Evolutionary conservation across 2,113 vertebrate genomes (phyloP).

Genomic region (Clarias magur): DNA sequence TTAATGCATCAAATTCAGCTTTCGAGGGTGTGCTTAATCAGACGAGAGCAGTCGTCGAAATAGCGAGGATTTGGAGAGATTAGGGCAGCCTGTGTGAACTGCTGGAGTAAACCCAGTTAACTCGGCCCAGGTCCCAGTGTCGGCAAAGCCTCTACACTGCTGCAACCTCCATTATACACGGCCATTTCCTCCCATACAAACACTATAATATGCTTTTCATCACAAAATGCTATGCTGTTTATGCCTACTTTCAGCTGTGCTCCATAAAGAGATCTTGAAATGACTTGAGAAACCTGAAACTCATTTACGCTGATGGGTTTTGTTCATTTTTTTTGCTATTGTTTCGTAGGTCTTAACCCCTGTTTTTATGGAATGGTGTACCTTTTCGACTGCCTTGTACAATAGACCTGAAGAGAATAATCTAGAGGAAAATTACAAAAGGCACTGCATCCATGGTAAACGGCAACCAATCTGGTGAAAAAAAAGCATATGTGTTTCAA

Average conservation of each 20-base stretch:
- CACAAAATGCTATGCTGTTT: not conserved
- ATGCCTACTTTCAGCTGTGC: slow-evolving; percentile 38
- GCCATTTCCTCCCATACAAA: slow-evolving; percentile 24
- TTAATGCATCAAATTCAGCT: slow-evolving; percentile 68
- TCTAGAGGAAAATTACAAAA: slow-evolving; percentile 24
- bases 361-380: slow-evolving; percentile 18
- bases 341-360: slow-evolving; percentile 10
- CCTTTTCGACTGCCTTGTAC: slow-evolving; percentile 50
- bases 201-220: slow-evolving; percentile 21
- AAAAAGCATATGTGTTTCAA: slow-evolving; percentile 24
- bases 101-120: slow-evolving; percentile 64
- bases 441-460: not conserved
- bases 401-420: slow-evolving; percentile 13
- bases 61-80: slow-evolving; percentile 70
- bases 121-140: slow-evolving; percentile 45
- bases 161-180: slow-evolving; percentile 5
- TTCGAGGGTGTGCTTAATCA: slow-evolving; percentile 70
- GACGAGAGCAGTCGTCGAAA: slow-evolving; percentile 68
- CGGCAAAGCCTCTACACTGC: slow-evolving; percentile 51
- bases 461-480: not conserved
- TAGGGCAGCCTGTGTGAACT: slow-evolving; percentile 66
- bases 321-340: not conserved
- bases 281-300: slow-evolving; percentile 21
- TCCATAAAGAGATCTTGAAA: slow-evolving; percentile 58
- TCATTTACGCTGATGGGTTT: slow-evolving; percentile 55